phyloP scores from a whole-genome alignment of 2,797 vertebrate species.

The Sebastes taczanowskii region DNA sequence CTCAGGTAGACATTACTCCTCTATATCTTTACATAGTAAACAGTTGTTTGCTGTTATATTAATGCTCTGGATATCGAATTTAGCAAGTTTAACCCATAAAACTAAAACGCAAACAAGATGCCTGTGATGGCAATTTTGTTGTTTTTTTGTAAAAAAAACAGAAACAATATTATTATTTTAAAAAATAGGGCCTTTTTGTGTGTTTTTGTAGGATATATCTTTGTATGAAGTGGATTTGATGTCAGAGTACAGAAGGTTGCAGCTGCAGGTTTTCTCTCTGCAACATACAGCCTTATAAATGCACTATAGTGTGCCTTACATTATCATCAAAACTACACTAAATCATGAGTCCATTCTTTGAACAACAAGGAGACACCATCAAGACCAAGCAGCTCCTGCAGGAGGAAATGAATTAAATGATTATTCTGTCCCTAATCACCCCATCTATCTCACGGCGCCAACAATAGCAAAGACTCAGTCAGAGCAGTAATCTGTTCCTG shows the following conservation, averaged over 20 bases:
- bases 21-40: no score
- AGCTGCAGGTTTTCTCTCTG: not conserved
- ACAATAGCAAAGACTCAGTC: conserved; percentile 27
- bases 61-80: no score
- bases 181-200: not conserved
- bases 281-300: not conserved
- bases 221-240: not conserved
- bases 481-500: conserved; percentile 26
- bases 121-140: not conserved
- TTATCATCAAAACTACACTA: not conserved
- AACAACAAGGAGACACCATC: not conserved
- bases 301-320: not conserved
- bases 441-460: conserved; percentile 29
- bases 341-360: not conserved
- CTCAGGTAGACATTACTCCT: no score
- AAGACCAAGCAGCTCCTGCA: not conserved
- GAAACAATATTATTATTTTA: fast-evolving
- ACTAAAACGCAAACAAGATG: not conserved
- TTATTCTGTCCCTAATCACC: conserved; percentile 26
- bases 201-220: not conserved
- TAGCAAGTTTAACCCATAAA: not conserved
- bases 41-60: no score
- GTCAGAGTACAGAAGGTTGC: not conserved
- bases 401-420: not conserved
- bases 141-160: no score